Percentiles rank a stretch among this genome's conserved stretches.
phyloP scores from a whole-genome alignment of 1,140 invertebrate genomes.

The Pogonognathellus flavescens region DNA sequence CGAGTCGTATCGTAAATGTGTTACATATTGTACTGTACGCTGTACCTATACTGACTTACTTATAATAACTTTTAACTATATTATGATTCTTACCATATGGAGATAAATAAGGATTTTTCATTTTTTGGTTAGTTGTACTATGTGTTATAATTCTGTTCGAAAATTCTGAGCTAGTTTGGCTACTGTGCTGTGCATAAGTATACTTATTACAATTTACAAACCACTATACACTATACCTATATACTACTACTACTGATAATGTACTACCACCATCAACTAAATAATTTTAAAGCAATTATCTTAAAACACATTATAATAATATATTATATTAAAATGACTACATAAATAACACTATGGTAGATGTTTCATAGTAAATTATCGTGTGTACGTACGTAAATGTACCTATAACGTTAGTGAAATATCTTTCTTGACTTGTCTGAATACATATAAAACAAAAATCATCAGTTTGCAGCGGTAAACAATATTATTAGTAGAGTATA shows the following conservation, averaged over 20 bases:
- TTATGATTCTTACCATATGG: conserved; percentile 1
- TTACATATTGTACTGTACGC: conserved; percentile 43
- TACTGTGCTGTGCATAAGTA: conserved; percentile 49
- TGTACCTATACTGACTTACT: conserved; percentile 44
- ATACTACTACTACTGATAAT: background rate
- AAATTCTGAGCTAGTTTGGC: conserved; percentile 40
- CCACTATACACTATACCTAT: background rate
- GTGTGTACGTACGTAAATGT: conserved; percentile 12
- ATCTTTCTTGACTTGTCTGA: conserved; percentile 16
- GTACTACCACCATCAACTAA: conserved; percentile 14
- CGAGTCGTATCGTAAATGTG: conserved; percentile 41
- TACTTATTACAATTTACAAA: conserved; percentile 40
- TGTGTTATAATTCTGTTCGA: conserved; percentile 30
- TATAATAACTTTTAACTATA: conserved; percentile 20
- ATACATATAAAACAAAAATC: conserved; percentile 1
- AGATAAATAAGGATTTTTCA: conserved; percentile 27
- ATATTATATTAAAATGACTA: background rate
- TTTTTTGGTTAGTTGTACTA: conserved; percentile 18
- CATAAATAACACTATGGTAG: background rate
- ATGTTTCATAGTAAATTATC: conserved; percentile 45
- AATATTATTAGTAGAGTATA: background rate
- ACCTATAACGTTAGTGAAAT: conserved; percentile 6
- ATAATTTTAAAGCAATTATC: background rate
- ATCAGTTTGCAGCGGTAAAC: conserved; percentile 9
- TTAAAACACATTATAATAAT: no score